Conservation (phyloP, 2,113 vertebrate genomes). For the Ageneiosus marmoratus region DNA sequence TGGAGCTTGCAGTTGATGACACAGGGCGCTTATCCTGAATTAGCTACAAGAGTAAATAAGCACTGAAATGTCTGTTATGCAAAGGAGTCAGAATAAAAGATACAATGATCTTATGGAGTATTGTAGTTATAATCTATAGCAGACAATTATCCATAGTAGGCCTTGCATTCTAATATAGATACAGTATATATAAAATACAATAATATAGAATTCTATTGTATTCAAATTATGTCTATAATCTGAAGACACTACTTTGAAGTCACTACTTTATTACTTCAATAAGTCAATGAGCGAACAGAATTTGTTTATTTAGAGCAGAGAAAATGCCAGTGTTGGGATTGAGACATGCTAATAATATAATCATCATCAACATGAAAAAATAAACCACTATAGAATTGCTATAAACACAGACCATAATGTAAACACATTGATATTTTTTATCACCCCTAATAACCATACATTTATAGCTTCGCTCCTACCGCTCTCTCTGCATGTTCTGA, state of each 20-base stretch:
- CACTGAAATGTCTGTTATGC: neutral
- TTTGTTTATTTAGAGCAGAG: neutral
- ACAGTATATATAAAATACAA: no score
- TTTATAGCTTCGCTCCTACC: conserved; percentile 1
- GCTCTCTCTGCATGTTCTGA: conserved; percentile 12
- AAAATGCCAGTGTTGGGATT: neutral
- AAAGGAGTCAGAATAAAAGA: neutral
- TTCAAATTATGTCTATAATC: neutral
- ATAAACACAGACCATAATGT: neutral
- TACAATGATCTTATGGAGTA: neutral
- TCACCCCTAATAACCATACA: neutral
- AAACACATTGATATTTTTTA: neutral
- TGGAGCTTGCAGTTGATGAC: conserved; percentile 22
- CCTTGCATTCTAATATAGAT: no score
- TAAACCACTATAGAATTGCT: neutral
- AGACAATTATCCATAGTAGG: neutral
- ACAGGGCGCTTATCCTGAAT: conserved; percentile 16
- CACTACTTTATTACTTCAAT: neutral
- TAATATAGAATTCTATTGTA: no score
- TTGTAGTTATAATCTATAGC: neutral
- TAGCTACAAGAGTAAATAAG: neutral
- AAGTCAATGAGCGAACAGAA: neutral
- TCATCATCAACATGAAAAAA: neutral
- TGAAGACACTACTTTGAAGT: neutral
- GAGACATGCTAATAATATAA: neutral